Base-by-base conservation (phyloP, 2,888 invertebrate genomes). In the Apodemia mormo region DNA sequence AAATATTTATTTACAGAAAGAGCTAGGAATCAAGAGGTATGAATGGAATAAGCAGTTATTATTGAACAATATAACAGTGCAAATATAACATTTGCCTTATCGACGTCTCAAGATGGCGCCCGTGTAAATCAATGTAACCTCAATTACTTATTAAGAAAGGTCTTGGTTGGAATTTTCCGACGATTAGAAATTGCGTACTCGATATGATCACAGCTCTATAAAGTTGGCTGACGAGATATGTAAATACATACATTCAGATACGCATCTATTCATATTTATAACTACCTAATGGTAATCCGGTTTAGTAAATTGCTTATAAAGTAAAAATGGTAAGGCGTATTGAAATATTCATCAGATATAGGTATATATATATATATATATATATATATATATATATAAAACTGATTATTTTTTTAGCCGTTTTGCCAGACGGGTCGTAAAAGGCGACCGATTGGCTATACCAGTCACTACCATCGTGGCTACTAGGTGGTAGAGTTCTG, bases 71-170 rank as follows among this genome's bases (percentile, higher is more conserved):
- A 66, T 68, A 71, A 58, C 78, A 81, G 85, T 82, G 83, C 85
- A 91, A 89, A 90, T 88, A 88, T 77, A 81, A 80, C 79, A 82
- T 83, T 83, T 79, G 79, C 76, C 84, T 89, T 90, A 90, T 90
- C 80, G 77, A 72, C 73, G 75, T 84, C 64, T 33, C 67, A 89
- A 88, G 85, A 88, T 87, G 89, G 87, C 89, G 85, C 79, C 80
- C 77, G 81, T 81, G 85, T 87, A 88, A 89, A 91, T 90, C 90
- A 90, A 88, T 87, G 86, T 90, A 91, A 90, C 91, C 91, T 90
- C 89, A 90, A 90, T 90, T 86, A 85, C 81, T 85, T 86, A 87
- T 82, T 87, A 89, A 89, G 88, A 89, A 90, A 88, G 86, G 85
- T 89, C 88, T 88, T 81, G 70, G 78, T 83, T 81, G 90, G 89